A percentile compares a stretch with the other conserved stretches of the same genome.
These are phyloP conservation scores for Periparus ater DNA, from an alignment of 2,797 vertebrate species.

Conservation along the genomic window DNA sequence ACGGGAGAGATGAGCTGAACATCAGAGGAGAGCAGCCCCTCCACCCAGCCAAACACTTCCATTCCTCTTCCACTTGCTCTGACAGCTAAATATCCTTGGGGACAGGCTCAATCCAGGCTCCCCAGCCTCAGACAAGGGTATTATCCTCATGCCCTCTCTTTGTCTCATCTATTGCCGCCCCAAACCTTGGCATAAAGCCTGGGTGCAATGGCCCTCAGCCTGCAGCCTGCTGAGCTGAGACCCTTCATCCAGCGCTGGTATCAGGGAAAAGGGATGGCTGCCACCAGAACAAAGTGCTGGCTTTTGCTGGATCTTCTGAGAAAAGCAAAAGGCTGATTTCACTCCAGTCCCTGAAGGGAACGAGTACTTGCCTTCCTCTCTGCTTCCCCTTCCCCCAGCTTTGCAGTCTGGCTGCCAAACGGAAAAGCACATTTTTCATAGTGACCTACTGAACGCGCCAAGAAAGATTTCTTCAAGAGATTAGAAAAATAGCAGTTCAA, in stretches of 20 bases:
- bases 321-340: neutral
- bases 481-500: neutral
- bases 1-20: neutral
- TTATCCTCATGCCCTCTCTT: neutral
- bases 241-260: neutral
- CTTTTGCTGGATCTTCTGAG: neutral
- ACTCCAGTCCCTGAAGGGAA: accelerated
- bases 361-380: neutral
- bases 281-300: neutral
- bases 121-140: neutral
- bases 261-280: neutral
- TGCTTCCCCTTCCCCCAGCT: neutral
- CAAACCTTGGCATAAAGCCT: neutral
- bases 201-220: neutral
- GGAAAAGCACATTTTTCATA: slow-evolving; percentile 11
- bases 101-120: neutral
- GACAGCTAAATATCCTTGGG: accelerated
- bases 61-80: neutral
- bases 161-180: accelerated
- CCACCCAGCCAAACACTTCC: neutral
- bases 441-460: neutral
- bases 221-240: neutral
- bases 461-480: neutral
- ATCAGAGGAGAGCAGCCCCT: neutral
- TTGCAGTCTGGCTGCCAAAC: neutral